Evolutionary conservation across 2,113 vertebrate genomes (phyloP).

Genomic region (Petrocephalus microphthalmus): DNA sequence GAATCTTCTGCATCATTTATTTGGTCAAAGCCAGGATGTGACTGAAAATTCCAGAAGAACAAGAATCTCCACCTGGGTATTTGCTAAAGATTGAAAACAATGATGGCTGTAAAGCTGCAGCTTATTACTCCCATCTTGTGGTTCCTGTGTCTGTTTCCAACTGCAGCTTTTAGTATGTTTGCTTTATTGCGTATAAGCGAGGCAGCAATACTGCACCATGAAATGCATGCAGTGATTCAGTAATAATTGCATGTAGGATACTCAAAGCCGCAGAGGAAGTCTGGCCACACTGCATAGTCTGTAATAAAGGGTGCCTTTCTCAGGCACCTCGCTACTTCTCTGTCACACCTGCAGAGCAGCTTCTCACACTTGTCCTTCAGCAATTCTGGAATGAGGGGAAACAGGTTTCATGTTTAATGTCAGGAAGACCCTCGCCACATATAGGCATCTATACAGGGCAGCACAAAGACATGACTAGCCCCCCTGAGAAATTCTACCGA

Average conservation of each 20-base stretch:
- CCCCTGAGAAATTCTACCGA: not conserved
- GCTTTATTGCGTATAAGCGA: not conserved
- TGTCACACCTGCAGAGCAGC: constrained; percentile 65
- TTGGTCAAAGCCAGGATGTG: not conserved
- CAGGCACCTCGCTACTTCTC: constrained; percentile 58
- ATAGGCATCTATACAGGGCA: not conserved
- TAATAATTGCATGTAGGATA: constrained; percentile 49
- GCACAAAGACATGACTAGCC: not conserved
- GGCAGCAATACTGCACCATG: not conserved
- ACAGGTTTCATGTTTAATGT: not conserved
- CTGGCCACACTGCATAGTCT: constrained; percentile 52
- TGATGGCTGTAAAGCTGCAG: not conserved
- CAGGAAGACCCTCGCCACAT: not conserved
- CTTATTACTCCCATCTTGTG: not conserved
- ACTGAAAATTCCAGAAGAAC: not conserved
- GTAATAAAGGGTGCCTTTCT: constrained; percentile 48
- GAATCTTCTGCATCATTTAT: not conserved
- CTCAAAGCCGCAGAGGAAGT: constrained; percentile 50
- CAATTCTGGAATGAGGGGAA: constrained; percentile 49
- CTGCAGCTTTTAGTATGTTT: not conserved
- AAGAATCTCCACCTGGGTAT: not conserved
- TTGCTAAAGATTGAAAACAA: not conserved
- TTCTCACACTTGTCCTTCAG: constrained; percentile 58
- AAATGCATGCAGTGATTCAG: not conserved
- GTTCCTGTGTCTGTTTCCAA: not conserved